phyloP scores from a whole-genome alignment of 2,113 vertebrate genomes.

The Elanus axillaris region DNA sequence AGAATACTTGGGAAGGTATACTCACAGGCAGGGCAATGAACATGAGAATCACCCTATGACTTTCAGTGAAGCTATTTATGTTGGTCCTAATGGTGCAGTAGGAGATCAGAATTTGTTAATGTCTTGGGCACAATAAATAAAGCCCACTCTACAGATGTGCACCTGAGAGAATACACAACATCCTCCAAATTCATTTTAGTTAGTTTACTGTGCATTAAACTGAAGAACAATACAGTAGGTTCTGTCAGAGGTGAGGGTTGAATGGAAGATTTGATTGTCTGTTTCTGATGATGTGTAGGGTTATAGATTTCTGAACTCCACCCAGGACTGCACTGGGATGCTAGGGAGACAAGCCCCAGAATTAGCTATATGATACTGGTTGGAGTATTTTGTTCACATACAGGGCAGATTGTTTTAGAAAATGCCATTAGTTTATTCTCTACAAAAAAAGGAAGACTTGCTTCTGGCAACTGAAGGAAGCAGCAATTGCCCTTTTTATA shows the following conservation, averaged over 20 bases:
- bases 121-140: background rate
- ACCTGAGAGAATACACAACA: background rate
- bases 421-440: background rate
- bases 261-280: background rate
- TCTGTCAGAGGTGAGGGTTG: background rate
- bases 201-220: background rate
- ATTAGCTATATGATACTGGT: background rate
- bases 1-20: background rate
- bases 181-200: background rate
- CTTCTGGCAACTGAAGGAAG: slow-evolving; percentile 25
- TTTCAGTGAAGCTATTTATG: background rate
- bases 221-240: background rate
- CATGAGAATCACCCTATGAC: background rate
- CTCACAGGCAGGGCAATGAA: background rate
- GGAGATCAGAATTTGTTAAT: background rate
- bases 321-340: rapidly evolving
- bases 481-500: slow-evolving; percentile 28
- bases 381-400: background rate
- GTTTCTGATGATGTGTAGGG: background rate
- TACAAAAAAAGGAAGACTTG: slow-evolving; percentile 4
- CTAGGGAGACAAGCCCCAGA: background rate
- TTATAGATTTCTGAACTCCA: background rate
- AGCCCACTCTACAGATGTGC: background rate
- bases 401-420: background rate
- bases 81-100: background rate